These are phyloP conservation scores for Pluvialis apricaria DNA, from an alignment of 2,113 vertebrate species.

Conservation along the genomic window DNA sequence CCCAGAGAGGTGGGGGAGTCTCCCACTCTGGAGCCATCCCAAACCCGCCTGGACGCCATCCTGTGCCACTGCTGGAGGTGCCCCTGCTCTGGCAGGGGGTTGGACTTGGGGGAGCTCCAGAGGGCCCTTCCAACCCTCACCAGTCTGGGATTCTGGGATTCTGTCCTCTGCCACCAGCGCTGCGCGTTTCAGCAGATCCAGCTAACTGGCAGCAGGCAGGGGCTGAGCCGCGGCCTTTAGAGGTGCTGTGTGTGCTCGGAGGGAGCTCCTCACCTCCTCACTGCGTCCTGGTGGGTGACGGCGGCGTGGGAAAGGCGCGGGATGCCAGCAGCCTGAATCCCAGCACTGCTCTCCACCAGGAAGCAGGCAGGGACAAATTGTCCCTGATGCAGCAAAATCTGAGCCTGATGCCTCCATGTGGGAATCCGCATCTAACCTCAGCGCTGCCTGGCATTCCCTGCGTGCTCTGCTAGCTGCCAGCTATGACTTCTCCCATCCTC, in stretches of 20 bases:
- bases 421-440: neutral
- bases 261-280: neutral
- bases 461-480: neutral
- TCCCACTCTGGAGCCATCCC: no score
- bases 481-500: fast-evolving
- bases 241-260: neutral
- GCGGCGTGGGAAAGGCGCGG: neutral
- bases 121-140: no score
- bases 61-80: no score
- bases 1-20: no score
- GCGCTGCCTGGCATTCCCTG: fast-evolving
- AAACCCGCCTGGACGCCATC: no score
- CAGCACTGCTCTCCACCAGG: fast-evolving
- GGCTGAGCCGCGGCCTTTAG: neutral
- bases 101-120: no score
- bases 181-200: neutral
- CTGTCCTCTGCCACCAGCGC: neutral
- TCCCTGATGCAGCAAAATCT: neutral
- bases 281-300: no score
- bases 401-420: fast-evolving
- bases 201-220: neutral
- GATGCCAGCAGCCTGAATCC: neutral
- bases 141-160: no score
- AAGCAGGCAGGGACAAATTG: neutral
- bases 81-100: no score